Evolutionary conservation across 1,140 invertebrate genomes (phyloP).

Genomic region (Protaetia brevitarsis): DNA sequence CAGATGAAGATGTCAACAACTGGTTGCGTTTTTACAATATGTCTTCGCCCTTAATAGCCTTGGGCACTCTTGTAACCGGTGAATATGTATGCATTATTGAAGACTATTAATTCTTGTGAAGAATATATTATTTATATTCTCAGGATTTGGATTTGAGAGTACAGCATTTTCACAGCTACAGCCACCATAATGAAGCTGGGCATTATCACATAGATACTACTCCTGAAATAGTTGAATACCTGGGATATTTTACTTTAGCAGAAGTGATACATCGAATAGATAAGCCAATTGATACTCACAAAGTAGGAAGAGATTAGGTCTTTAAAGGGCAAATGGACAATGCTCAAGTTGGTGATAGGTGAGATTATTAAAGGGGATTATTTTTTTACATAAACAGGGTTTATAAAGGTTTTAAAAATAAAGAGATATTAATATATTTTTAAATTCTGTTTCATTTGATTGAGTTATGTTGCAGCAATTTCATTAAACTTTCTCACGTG

Average conservation of each 20-base stretch:
- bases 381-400: background rate
- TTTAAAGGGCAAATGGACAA: background rate
- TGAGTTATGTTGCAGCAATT: too few relatives aligned
- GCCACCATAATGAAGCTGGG: constrained; percentile 81
- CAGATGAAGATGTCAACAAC: constrained; percentile 70
- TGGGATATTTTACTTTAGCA: constrained; percentile 82
- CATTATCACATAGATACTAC: constrained; percentile 95
- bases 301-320: constrained; percentile 58
- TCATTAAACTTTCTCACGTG: background rate
- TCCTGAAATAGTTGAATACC: constrained; percentile 78
- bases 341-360: background rate
- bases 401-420: background rate
- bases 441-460: too few relatives aligned
- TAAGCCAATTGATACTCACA: constrained; percentile 58
- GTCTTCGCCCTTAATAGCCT: constrained; percentile 78
- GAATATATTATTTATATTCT: constrained; percentile 34
- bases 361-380: background rate
- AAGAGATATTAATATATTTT: too few relatives aligned
- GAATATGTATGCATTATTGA: constrained; percentile 66
- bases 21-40: constrained; percentile 94
- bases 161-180: constrained; percentile 94
- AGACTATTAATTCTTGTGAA: constrained; percentile 19
- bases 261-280: constrained; percentile 76
- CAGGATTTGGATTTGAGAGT: constrained; percentile 83
- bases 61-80: constrained; percentile 83